Percentiles rank a stretch among this genome's conserved stretches.
Conservation (phyloP, 2,113 vertebrate species). For the human (Homo sapiens) region GRCh38 chr1:174354001-174354500, state of each 20-base stretch:
- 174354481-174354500: background rate
- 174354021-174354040: background rate
- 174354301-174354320: too few relatives aligned
- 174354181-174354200: background rate
- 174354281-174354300: too few relatives aligned
- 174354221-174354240: background rate
- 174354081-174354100: background rate
- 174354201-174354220: background rate
- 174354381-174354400: slow-evolving; percentile 14
- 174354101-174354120: background rate
- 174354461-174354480: background rate
- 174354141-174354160: background rate
- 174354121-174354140: background rate
- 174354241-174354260: too few relatives aligned
- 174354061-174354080: slow-evolving; percentile 12
- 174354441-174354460: background rate
- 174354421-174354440: background rate
- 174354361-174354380: background rate
- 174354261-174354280: too few relatives aligned
- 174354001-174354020: background rate
- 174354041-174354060: background rate
- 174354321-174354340: background rate
- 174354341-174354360: background rate
- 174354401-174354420: background rate
- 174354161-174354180: background rate